Evolutionary conservation across 1,140 invertebrate species (phyloP), one percentile per base, ranked within the genome.

Genomic region (Diplogasteroides magnus): DNA sequence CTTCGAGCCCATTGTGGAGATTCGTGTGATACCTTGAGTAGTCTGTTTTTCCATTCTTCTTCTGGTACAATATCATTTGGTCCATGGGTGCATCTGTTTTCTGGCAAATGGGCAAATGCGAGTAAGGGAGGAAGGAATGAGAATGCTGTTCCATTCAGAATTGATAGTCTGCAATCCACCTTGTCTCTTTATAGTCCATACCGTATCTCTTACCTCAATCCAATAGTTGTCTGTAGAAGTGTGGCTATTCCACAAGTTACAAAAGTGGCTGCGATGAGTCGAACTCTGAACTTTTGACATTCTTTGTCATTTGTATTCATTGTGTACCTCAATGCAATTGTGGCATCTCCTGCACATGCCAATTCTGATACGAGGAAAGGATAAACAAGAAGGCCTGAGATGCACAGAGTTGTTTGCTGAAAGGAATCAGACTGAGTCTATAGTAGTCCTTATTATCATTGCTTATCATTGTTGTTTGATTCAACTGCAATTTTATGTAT

Each of bases 61-160:
- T 28, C 29, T 23, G 62, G 61, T 11, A 71, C 69, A 26, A 23
- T 48, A 1, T 28, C 57, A 23, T 72, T 37, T 1, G 32, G 32
- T 14, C 61, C 57, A 23, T 31, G 57, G 31, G 58, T 56, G 27
- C 74, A 75, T 27, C 65, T 23, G 32, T 67, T 73, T 25, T 61
- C 62, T 15, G 55, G 27, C 25, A 72, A 61, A 31, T 48, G n/a
- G 26, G 61, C 27, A 26, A 62, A 75, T 15, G 74, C 74, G 25
- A 76, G 57, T 3, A 75, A 57, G 15, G 74, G 67, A 65, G 74
- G 74, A 27, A 75, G 64, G 64, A 75, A 75, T 2, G 74, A 73
- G 31, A 75, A 74, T 2, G 74, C 74, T 15, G 74, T 73, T 28
- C 74, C 74, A 61, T 75, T 73, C 13, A 75, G 72, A 19, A 75